These are phyloP conservation scores for Drosophila kambysellisi DNA, from an alignment of 2,888 invertebrate species.

Conservation along the genomic window DNA sequence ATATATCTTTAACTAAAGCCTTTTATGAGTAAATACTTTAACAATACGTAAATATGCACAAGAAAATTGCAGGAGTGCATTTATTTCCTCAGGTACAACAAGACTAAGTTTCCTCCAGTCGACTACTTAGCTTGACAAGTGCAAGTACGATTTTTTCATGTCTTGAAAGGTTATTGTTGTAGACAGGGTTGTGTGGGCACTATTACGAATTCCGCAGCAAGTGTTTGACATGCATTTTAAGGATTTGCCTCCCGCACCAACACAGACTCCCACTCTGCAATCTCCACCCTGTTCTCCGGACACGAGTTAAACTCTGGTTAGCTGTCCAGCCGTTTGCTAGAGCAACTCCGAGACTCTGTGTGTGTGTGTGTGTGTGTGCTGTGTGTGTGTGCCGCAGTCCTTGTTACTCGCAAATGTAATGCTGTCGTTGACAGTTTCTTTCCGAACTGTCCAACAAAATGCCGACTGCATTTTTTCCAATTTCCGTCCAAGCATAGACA, in stretches of 20 bases:
- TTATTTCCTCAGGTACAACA: neutral
- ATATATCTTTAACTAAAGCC: neutral
- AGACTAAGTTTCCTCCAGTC: neutral
- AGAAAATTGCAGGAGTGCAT: too few species aligned
- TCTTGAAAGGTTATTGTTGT: slow-evolving; percentile 1
- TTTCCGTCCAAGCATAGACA: slow-evolving; percentile 30
- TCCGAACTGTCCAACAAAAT: slow-evolving; percentile 42
- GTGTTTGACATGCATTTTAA: slow-evolving; percentile 11
- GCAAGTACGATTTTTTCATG: neutral
- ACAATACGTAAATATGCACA: neutral
- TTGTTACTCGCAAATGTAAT: slow-evolving; percentile 54
- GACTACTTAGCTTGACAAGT: neutral
- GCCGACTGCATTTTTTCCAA: slow-evolving; percentile 43
- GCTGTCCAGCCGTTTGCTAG: neutral
- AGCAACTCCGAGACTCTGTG: neutral
- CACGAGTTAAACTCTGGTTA: slow-evolving; percentile 11
- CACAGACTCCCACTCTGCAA: neutral
- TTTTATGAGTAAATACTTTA: neutral
- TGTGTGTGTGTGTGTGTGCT: neutral
- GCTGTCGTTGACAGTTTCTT: slow-evolving; percentile 65
- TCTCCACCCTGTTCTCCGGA: neutral
- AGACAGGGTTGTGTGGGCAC: neutral
- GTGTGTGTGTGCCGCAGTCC: slow-evolving; percentile 1
- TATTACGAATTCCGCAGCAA: slow-evolving; percentile 9
- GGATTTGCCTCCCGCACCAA: neutral